phyloP scores from a whole-genome alignment of 1,140 invertebrate species.

The Maniola jurtina region DNA sequence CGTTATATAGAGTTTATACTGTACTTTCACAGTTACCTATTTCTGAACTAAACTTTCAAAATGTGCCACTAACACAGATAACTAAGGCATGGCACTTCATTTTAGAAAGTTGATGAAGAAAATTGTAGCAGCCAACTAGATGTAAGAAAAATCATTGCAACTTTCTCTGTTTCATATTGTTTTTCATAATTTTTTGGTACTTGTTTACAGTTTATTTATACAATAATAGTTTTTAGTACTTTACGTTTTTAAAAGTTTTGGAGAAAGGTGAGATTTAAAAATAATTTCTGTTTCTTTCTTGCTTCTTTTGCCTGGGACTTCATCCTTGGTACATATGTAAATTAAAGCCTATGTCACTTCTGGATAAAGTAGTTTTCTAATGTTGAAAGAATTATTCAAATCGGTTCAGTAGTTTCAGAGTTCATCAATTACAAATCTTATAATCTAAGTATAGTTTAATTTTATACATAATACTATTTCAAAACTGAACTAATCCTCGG shows the following conservation, averaged over 20 bases:
- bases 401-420: too few relatives aligned
- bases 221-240: too few relatives aligned
- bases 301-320: too few relatives aligned
- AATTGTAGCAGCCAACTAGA: slow-evolving; percentile 27
- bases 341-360: too few relatives aligned
- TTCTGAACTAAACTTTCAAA: slow-evolving; percentile 26
- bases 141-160: slow-evolving; percentile 8
- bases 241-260: not conserved
- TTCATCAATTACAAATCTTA: too few relatives aligned
- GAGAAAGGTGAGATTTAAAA: slow-evolving; percentile 1
- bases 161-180: slow-evolving; percentile 7
- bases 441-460: too few relatives aligned
- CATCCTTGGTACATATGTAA: too few relatives aligned
- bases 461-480: too few relatives aligned
- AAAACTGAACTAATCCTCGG: too few relatives aligned
- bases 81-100: slow-evolving; percentile 7
- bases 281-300: not conserved
- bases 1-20: too few relatives aligned
- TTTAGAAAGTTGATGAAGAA: slow-evolving; percentile 27
- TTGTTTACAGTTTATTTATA: not conserved
- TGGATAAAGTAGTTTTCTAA: too few relatives aligned
- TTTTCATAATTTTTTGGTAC: not conserved
- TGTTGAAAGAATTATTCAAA: too few relatives aligned
- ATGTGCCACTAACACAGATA: slow-evolving; percentile 26
- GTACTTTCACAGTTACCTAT: slow-evolving; percentile 16